Conservation (phyloP, 2,113 vertebrate genomes). For the Hassar affinis region DNA sequence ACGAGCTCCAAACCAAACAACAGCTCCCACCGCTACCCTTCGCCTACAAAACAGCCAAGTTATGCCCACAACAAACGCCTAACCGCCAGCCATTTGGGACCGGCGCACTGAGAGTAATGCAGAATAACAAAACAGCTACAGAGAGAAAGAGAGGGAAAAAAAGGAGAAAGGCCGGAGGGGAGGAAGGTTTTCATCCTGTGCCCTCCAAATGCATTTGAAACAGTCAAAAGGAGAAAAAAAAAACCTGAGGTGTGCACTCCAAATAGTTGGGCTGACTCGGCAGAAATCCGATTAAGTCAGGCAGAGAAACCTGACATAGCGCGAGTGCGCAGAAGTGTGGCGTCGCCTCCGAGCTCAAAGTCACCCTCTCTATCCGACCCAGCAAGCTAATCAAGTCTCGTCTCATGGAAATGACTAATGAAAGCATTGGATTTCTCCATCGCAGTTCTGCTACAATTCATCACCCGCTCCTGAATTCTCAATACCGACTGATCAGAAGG, state of each 20-base stretch:
- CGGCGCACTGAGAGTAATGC: constrained; percentile 36
- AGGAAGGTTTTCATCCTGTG: constrained; percentile 35
- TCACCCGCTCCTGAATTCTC: neutral
- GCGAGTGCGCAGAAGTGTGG: constrained; percentile 42
- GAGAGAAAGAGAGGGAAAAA: neutral
- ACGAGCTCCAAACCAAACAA: constrained; percentile 17
- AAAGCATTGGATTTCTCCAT: neutral
- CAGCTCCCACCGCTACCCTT: neutral
- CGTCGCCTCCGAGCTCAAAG: constrained; percentile 46
- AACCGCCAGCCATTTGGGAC: constrained; percentile 44
- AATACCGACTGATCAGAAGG: neutral
- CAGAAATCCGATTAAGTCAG: constrained; percentile 57
- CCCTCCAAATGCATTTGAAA: constrained; percentile 59
- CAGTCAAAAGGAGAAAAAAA: constrained; percentile 50
- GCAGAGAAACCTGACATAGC: constrained; percentile 56
- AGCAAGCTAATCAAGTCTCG: neutral
- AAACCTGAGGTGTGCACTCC: constrained; percentile 38
- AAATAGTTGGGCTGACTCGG: constrained; percentile 56
- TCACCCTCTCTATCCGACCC: constrained; percentile 50
- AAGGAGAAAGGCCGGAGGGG: neutral
- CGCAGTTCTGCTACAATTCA: neutral
- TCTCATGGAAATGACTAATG: neutral
- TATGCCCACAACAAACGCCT: constrained; percentile 3
- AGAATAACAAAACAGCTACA: constrained; percentile 5
- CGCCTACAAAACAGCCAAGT: neutral